These are phyloP conservation scores for Drosophila bipectinata DNA, from an alignment of 1,140 invertebrate genomes.

Conservation along the genomic window DNA sequence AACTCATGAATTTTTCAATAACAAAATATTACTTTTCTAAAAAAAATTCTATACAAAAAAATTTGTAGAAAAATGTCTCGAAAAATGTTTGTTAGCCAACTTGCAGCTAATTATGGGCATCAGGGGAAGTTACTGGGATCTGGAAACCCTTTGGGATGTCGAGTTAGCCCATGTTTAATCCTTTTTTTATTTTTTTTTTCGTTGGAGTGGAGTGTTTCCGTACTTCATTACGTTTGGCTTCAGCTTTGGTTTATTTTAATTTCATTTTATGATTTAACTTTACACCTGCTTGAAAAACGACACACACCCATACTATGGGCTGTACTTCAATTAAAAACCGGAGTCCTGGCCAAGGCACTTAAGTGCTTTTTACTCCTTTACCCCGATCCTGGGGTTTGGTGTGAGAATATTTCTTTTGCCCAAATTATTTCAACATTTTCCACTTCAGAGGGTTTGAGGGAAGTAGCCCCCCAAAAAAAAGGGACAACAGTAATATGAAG, in stretches of 20 bases:
- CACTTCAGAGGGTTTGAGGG: conserved; percentile 3
- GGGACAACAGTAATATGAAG: conserved; percentile 69
- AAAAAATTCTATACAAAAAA: conserved; percentile 45
- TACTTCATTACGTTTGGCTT: conserved; percentile 76
- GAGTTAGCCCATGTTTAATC: conserved; percentile 57
- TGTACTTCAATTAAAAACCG: conserved; percentile 81
- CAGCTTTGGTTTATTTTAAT: conserved; percentile 80
- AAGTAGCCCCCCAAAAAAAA: conserved; percentile 36
- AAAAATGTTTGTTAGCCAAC: conserved; percentile 47
- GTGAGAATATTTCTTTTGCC: conserved; percentile 69
- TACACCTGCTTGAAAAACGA: conserved; percentile 75
- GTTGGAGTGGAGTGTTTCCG: conserved; percentile 33
- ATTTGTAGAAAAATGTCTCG: conserved; percentile 42
- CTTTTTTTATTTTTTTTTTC: conserved; percentile 48
- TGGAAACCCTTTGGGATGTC: conserved; percentile 44
- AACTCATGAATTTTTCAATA: conserved; percentile 68
- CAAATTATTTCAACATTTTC: conserved; percentile 75
- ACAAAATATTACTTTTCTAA: conserved; percentile 49
- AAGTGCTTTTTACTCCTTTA: conserved; percentile 72
- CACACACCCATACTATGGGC: conserved; percentile 42
- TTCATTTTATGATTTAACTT: conserved; percentile 84
- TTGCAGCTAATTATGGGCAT: conserved; percentile 72
- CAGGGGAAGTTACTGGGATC: conserved; percentile 20
- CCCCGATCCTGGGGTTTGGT: conserved; percentile 21
- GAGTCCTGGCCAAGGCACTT: conserved; percentile 68